A percentile compares a stretch with the other conserved stretches of the same genome.
Evolutionary conservation across 2,888 invertebrate genomes (phyloP).

Genomic region (Drosophila austrosaltans): DNA sequence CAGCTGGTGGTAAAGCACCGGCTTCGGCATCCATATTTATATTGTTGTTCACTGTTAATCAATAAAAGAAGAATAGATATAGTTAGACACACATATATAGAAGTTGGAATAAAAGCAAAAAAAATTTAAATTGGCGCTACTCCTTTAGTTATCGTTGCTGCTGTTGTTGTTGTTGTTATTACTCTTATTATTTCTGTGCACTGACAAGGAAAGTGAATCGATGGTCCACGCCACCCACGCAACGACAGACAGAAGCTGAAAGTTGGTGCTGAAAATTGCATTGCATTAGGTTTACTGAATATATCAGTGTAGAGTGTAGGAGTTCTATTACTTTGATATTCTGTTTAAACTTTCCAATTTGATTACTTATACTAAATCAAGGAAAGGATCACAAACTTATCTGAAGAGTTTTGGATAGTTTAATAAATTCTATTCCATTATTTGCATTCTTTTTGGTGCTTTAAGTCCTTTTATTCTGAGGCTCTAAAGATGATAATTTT

Average conservation of each 20-base stretch:
- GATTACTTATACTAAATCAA: too few relatives aligned
- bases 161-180: slow-evolving; percentile 35
- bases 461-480: too few relatives aligned
- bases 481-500: too few relatives aligned
- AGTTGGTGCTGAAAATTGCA: slow-evolving; percentile 16
- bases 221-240: slow-evolving; percentile 40
- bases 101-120: slow-evolving; percentile 47
- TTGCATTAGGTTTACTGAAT: not conserved
- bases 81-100: not conserved
- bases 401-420: too few relatives aligned
- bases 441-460: too few relatives aligned
- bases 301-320: not conserved
- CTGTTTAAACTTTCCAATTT: not conserved
- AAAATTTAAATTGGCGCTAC: slow-evolving; percentile 58
- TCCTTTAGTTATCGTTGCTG: slow-evolving; percentile 30
- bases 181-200: slow-evolving; percentile 42
- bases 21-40: slow-evolving; percentile 82
- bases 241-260: slow-evolving; percentile 19
- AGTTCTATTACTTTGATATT: not conserved
- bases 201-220: slow-evolving; percentile 70
- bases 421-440: too few relatives aligned
- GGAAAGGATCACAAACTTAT: too few relatives aligned
- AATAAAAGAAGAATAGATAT: slow-evolving; percentile 29
- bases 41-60: slow-evolving; percentile 29
- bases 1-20: slow-evolving; percentile 82